Evolutionary conservation across 2,797 vertebrate species (phyloP).

Genomic region (Ctenopoma multispine): DNA sequence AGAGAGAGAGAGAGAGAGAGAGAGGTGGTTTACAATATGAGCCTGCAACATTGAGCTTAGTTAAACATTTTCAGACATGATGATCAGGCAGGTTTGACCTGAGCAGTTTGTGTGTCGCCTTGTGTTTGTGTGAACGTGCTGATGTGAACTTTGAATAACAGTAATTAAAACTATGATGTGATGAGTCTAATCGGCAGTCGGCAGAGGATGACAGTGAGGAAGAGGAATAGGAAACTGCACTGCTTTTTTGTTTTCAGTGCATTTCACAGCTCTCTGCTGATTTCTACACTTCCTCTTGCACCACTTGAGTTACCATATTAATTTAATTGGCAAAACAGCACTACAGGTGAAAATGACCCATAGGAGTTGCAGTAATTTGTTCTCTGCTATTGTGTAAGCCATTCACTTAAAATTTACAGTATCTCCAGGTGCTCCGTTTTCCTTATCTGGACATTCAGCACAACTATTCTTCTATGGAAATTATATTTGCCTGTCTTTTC

Average conservation of each 20-base stretch:
- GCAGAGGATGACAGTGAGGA: slow-evolving; percentile 30
- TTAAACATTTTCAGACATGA: slow-evolving; percentile 43
- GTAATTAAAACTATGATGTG: slow-evolving; percentile 67
- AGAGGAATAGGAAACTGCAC: slow-evolving; percentile 38
- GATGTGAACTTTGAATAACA: slow-evolving; percentile 53
- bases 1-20: slow-evolving; percentile 7
- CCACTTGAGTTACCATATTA: slow-evolving; percentile 62
- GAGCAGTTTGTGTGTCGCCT: slow-evolving; percentile 23
- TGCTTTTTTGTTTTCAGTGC: slow-evolving; percentile 60
- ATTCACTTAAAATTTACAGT: slow-evolving; percentile 41
- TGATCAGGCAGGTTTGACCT: slow-evolving; percentile 44
- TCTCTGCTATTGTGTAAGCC: slow-evolving; percentile 48
- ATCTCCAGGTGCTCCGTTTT: slow-evolving; percentile 15
- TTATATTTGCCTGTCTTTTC: neutral
- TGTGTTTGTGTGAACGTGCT: slow-evolving; percentile 31
- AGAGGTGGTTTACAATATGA: slow-evolving; percentile 20
- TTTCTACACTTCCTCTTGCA: slow-evolving; percentile 50
- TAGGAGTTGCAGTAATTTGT: slow-evolving; percentile 51
- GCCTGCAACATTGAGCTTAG: slow-evolving; percentile 48
- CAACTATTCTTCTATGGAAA: neutral
- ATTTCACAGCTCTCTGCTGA: slow-evolving; percentile 63
- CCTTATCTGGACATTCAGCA: slow-evolving; percentile 18
- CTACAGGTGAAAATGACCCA: slow-evolving; percentile 67
- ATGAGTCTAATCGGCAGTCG: slow-evolving; percentile 51
- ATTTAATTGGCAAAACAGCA: slow-evolving; percentile 64